Evolutionary conservation across 2,797 vertebrate genomes (phyloP).

Genomic region (Atherinosoma microstoma): DNA sequence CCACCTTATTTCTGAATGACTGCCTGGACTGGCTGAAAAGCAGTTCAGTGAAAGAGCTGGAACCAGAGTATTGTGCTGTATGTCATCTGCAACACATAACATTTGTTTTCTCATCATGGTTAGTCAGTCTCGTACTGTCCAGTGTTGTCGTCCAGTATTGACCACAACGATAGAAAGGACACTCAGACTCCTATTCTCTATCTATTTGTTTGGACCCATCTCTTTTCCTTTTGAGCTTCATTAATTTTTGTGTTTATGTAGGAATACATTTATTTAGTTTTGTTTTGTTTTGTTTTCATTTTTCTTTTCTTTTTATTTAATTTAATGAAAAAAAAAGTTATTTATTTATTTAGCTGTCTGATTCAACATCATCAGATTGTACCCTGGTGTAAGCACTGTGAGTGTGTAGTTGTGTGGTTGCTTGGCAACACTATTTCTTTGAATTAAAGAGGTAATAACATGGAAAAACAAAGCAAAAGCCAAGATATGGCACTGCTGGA

Average conservation of each 20-base stretch:
- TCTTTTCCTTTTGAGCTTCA: background rate
- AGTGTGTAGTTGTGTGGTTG: slow-evolving; percentile 8
- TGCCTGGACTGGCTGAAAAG: background rate
- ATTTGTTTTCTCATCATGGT: slow-evolving; percentile 1
- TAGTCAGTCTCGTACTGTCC: background rate
- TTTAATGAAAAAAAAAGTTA: too few relatives aligned
- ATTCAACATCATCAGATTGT: slow-evolving; percentile 2
- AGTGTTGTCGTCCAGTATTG: background rate
- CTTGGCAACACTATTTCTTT: background rate
- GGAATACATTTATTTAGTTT: background rate
- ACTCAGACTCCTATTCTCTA: background rate
- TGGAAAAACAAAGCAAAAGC: slow-evolving; percentile 1
- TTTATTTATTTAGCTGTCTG: background rate
- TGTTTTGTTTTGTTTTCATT: background rate
- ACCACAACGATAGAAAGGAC: background rate
- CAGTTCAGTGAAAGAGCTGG: too few relatives aligned
- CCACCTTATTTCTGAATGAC: background rate
- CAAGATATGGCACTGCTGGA: background rate
- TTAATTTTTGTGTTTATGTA: background rate
- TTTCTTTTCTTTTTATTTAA: background rate
- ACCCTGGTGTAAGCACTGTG: background rate
- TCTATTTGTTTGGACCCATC: background rate
- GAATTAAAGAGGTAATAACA: slow-evolving; percentile 7
- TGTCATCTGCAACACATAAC: background rate
- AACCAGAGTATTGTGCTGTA: background rate